Percentiles rank a stretch among this genome's conserved stretches.
Conservation (phyloP, 2,113 vertebrate genomes). For the Lontra canadensis region DNA sequence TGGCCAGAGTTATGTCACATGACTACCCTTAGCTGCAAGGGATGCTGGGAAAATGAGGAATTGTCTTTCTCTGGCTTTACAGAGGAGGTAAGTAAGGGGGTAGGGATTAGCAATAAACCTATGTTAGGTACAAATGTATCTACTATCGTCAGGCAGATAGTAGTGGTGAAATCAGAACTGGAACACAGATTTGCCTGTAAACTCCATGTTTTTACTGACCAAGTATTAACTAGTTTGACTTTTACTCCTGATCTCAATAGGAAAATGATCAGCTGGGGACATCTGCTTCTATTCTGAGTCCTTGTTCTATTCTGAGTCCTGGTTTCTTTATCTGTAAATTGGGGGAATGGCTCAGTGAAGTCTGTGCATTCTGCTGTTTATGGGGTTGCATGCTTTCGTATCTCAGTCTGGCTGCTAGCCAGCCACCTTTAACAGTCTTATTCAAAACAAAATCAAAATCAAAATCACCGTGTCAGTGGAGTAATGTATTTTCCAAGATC, state of each 20-base stretch:
- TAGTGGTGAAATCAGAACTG: not conserved
- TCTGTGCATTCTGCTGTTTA: not conserved
- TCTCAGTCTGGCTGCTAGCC: not conserved
- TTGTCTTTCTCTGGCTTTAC: not conserved
- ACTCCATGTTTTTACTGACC: not conserved
- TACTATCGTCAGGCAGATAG: not conserved
- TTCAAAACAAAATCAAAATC: constrained; percentile 45
- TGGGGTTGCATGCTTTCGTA: not conserved
- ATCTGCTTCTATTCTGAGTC: not conserved
- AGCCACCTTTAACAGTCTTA: constrained; percentile 18
- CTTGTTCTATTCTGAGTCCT: not conserved
- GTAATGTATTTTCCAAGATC: constrained; percentile 28
- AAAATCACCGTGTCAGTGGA: not conserved
- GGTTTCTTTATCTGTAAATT: not conserved
- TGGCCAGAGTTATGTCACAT: not conserved
- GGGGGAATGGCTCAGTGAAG: not conserved
- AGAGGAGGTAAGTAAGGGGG: not conserved
- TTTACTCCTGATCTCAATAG: not conserved
- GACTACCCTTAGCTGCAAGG: not conserved
- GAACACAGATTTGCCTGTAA: not conserved
- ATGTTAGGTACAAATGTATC: not conserved
- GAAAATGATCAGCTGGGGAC: not conserved
- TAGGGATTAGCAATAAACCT: not conserved
- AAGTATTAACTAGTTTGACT: not conserved
- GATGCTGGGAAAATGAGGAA: not conserved